A percentile compares a stretch with the other conserved stretches of the same genome.
Evolutionary conservation across 2,888 invertebrate species (phyloP).

Genomic region (Tridacna gigas): DNA sequence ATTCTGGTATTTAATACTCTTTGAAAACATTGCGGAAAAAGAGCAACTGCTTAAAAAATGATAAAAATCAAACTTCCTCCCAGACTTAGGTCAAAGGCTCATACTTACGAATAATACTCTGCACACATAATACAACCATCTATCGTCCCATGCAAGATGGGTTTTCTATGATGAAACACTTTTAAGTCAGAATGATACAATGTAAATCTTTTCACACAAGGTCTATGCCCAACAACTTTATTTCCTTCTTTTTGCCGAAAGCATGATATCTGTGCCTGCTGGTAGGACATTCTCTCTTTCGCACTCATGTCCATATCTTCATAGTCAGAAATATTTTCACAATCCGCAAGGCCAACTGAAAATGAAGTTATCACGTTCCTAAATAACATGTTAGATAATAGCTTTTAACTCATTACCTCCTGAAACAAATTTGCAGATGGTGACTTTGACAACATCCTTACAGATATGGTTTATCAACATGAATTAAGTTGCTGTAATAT

Average conservation of each 20-base stretch:
- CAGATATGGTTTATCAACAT: too few relatives aligned
- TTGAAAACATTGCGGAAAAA: too few relatives aligned
- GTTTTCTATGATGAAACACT: conserved; percentile 8
- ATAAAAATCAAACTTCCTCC: too few relatives aligned
- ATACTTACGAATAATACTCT: conserved; percentile 21
- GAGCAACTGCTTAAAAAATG: too few relatives aligned
- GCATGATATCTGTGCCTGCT: conserved; percentile 18
- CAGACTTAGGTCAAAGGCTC: too few relatives aligned
- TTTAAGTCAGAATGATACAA: conserved; percentile 50
- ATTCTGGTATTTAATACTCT: too few relatives aligned
- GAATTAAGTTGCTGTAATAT: too few relatives aligned
- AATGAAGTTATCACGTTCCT: not conserved
- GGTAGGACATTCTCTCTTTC: conserved; percentile 8
- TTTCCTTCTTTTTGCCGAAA: not conserved
- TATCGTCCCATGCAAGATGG: conserved; percentile 12
- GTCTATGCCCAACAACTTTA: conserved; percentile 40
- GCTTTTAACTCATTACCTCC: too few relatives aligned
- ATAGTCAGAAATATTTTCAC: conserved; percentile 30
- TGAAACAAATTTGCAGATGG: too few relatives aligned
- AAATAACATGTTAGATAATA: too few relatives aligned
- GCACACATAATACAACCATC: conserved; percentile 25
- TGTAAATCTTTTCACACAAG: conserved; percentile 55
- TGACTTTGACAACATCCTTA: too few relatives aligned
- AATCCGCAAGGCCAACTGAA: not conserved
- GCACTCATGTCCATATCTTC: conserved; percentile 14